phyloP scores from a whole-genome alignment of 2,113 vertebrate genomes.

The Leptodactylus fuscus region DNA sequence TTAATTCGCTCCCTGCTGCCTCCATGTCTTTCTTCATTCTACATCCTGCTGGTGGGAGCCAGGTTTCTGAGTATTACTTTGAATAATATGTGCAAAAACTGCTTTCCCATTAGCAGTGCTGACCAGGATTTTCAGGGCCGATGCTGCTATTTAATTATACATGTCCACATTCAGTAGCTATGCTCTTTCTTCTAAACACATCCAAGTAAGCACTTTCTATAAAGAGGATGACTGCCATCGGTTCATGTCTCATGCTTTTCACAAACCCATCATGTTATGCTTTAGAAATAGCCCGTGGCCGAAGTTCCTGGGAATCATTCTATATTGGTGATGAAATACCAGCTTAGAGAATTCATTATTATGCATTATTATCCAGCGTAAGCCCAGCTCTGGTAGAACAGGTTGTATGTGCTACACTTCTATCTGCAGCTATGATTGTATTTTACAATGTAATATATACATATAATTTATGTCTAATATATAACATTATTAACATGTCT shows the following conservation, averaged over 20 bases:
- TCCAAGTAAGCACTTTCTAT: constrained; percentile 3
- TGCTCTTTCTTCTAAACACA: constrained; percentile 29
- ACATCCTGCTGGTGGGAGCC: constrained; percentile 72
- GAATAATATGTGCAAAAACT: constrained; percentile 49
- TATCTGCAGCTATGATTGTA: too few species aligned
- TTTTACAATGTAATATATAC: too few species aligned
- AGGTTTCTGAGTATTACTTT: constrained; percentile 55
- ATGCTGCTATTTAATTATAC: constrained; percentile 41
- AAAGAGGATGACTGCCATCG: constrained; percentile 12
- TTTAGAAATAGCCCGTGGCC: constrained; percentile 8
- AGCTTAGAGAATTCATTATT: too few species aligned
- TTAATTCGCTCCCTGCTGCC: constrained; percentile 68
- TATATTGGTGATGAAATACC: not conserved
- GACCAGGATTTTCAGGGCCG: not conserved
- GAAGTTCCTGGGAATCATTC: constrained; percentile 15
- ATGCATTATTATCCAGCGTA: not conserved
- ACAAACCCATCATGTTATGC: constrained; percentile 24
- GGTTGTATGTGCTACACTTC: not conserved
- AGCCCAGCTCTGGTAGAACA: not conserved
- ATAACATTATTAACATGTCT: too few species aligned
- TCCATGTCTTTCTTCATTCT: constrained; percentile 67
- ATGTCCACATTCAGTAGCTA: constrained; percentile 1
- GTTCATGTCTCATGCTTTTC: constrained; percentile 2
- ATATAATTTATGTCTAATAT: too few species aligned
- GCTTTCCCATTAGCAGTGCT: constrained; percentile 24